Evolutionary conservation across 2,888 invertebrate genomes (phyloP), one percentile per base, ranked within the genome.

Genomic region (Sericinus montela): DNA sequence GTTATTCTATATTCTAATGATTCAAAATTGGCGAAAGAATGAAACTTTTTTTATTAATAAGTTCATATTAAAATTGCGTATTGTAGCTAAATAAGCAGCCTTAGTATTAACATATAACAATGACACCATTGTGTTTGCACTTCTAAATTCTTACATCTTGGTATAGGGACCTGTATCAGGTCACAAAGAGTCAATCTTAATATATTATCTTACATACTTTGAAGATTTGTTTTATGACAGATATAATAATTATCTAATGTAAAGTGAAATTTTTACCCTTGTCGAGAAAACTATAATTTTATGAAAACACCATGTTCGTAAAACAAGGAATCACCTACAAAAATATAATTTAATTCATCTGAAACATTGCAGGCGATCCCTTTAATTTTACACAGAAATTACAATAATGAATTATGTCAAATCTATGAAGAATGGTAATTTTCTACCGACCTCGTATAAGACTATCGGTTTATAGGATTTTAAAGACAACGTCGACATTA

Each of bases 131-230:
- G 23, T 11, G 32, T 32, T 32, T 11, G 7, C 2, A 32, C 23
- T 38, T 23, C 43, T 48, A 42, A 14, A 32, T 14, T 34, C 37
- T 34, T 49, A 49, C 11, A 46, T 30, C 29, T 45, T 38, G 40
- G 38, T 48, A 37, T 43, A 10, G 7, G 34, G 61, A 65, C 63
- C 62, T 61, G 57, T 30, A 52, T 61, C 60, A 62, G 61, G 63
- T 59, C 63, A 46, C 55, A 49, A 38, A 40, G 1, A 10, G 23
- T 23, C 23, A 45, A 35, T 40, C 35, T 16, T 34, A 39, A 25
- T 25, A 28, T 41, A 29, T 39, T 3, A 40, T 28, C 39, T 47
- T 41, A 37, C 10, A 36, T 4, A 42, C n/a, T 23, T 38, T 9
- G 23, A 28, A 19, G 29, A 16, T 16, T 44, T 38, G 5, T 2